Base-by-base conservation (phyloP, 2,888 invertebrate genomes). In the Entomobrya proxima region DNA sequence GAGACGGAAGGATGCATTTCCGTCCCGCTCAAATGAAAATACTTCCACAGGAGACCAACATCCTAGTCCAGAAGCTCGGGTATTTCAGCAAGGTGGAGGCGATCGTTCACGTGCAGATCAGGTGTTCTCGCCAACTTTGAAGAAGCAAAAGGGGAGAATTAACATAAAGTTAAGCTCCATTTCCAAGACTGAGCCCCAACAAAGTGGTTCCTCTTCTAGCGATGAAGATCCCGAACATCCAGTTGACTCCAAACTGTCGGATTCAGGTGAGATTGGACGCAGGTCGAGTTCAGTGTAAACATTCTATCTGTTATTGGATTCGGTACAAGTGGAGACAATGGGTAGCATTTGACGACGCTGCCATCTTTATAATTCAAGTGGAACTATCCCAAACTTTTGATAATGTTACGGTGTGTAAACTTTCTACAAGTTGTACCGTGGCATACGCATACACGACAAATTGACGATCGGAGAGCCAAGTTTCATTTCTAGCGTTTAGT, bases 171-270 rank as follows among this genome's bases (percentile, higher is more conserved):
- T 90, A n/a, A 88, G 88, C 13, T 88, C 89, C 2, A 89, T 86
- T 11, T 86, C 88, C 13, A 88, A 88, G 83, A 83, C 88, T 44
- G 87, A 90, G 52, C 78, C 89, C 52, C 86, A 88, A 77, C 89
- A 90, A 58, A 91, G 91, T 76, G 89, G 91, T 15, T 94, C 95
- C 9, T 89, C 89, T 7, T 88, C 88, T 0, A 89, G 87, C 78
- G 91, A 91, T 61, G 93, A 93, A 90, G 91, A 91, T 6, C 93
- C 93, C 55, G 91, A 88, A 11, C 74, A 87, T 15, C 13, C 32
- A 2, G 75, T 74, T 7, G 75, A 74, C 9, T 75, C 81, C 9
- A 86, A 82, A 30, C 47, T 86, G 15, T 77, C 80, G 4, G 81
- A 86, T 35, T 87, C 88, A 50, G 85, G 84, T 24, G 84, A 88